phyloP scores from a whole-genome alignment of 2,797 vertebrate species.

The Toxotes lorentzi region DNA sequence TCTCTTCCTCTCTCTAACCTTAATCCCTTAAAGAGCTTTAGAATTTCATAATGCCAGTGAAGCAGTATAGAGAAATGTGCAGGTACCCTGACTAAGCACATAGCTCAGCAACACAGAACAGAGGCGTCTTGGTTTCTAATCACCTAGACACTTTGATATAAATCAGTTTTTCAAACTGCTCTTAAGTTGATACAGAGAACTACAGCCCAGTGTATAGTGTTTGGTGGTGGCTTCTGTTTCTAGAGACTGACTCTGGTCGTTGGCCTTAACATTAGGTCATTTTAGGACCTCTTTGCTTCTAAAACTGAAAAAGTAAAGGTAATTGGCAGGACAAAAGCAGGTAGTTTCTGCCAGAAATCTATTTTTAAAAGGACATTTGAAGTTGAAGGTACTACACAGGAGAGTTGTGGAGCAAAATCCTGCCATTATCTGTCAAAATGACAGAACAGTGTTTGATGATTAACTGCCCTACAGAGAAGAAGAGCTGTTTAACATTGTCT shows the following conservation, averaged over 20 bases:
- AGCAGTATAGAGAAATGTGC: conserved; percentile 28
- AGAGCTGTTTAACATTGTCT: neutral
- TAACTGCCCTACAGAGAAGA: neutral
- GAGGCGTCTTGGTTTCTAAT: conserved; percentile 9
- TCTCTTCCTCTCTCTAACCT: conserved; percentile 47
- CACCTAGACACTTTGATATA: neutral
- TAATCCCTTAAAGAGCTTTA: conserved; percentile 74
- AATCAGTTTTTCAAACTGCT: conserved; percentile 1
- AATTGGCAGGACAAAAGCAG: neutral
- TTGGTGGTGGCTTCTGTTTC: neutral
- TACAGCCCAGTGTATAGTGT: neutral
- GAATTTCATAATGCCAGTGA: conserved; percentile 60
- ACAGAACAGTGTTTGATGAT: neutral
- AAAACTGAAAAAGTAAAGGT: neutral
- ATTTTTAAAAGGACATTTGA: neutral
- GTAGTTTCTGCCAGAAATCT: neutral
- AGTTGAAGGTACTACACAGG: neutral
- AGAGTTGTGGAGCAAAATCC: neutral
- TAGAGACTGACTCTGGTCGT: neutral
- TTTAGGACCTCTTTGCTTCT: neutral
- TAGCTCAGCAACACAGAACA: conserved; percentile 22
- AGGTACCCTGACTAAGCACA: conserved; percentile 34
- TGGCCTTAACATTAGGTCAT: neutral
- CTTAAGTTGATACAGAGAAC: neutral
- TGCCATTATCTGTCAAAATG: neutral